Conservation (phyloP, 2,113 vertebrate genomes). For the Campylomormyrus tamandua region DNA sequence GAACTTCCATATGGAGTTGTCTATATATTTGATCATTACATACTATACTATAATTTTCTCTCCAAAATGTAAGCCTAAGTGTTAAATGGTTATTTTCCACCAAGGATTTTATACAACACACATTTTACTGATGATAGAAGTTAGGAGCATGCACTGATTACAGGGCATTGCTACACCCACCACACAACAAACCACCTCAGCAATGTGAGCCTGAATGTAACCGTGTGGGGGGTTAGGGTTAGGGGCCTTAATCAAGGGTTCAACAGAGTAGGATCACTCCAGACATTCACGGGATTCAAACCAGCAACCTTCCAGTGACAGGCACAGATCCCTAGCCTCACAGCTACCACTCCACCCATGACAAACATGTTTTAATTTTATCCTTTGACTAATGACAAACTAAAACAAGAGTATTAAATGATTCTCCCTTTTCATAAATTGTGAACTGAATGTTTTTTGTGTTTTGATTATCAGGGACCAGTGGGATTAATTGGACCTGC, state of each 20-base stretch:
- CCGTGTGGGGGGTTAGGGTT: too few relatives aligned
- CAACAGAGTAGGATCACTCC: too few relatives aligned
- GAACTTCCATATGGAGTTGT: not conserved
- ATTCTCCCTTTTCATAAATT: not conserved
- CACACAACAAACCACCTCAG: too few relatives aligned
- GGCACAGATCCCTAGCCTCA: too few relatives aligned
- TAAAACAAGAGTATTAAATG: not conserved
- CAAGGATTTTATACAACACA: not conserved
- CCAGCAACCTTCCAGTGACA: too few relatives aligned
- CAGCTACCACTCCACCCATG: too few relatives aligned
- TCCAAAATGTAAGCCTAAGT: not conserved
- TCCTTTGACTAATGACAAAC: not conserved
- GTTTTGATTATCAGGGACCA: constrained; percentile 65
- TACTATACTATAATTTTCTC: not conserved
- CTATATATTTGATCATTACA: not conserved
- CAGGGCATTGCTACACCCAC: too few relatives aligned
- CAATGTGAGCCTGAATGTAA: too few relatives aligned
- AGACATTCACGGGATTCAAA: too few relatives aligned
- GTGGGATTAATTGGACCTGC: constrained; percentile 74
- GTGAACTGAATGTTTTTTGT: constrained; percentile 8
- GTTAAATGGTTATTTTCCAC: not conserved
- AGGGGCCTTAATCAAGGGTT: too few relatives aligned
- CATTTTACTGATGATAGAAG: not conserved
- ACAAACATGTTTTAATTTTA: not conserved
- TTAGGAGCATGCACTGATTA: too few relatives aligned